Base-by-base conservation (phyloP, 2,888 invertebrate genomes). In the Amphipyra berbera region DNA sequence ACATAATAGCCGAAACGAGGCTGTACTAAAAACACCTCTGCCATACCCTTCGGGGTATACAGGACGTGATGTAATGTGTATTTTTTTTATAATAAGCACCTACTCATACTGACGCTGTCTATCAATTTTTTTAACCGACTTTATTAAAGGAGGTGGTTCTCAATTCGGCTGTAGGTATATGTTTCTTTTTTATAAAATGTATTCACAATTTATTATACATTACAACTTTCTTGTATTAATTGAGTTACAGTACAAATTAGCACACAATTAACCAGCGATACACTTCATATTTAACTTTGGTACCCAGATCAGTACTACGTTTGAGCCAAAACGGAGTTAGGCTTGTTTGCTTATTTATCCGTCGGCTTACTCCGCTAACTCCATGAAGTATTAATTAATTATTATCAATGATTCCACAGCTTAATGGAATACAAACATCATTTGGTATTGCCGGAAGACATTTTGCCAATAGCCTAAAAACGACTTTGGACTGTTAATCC, bases 371-470 rank as follows among this genome's bases (percentile, higher is more conserved):
- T 46, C 40, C 7, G 2, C 13, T 41, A 35, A 42, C 37, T 47
- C 45, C 12, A n/a, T 1, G 5, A 13, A 48, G 58, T 42, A 45
- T 68, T 42, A 27, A 55, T 65, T 61, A 48, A 61, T 58, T 14
- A 21, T 21, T 21, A n/a, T n/a, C n/a, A 21, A 21, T 21, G 21
- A 21, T 2, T 3, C 21, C 38, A 44, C 54, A 42, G 49, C 21
- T 57, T 60, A 64, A 58, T 56, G 52, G 44, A 61, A 56, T 53
- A 50, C 38, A 56, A 71, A 72, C 47, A 63, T 61, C 4, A 63
- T 54, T 61, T 50, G 5, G 48, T 44, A n/a, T 44, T 15, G 0
- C 35, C 40, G 10, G 40, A 53, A 48, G 12, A 50, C 21, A 38
- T 13, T 47, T 9, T 21, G 21, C 21, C 21, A 21, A 21, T 21